Evolutionary conservation across 2,888 invertebrate species (phyloP).

Genomic region (Hipparchia semele): DNA sequence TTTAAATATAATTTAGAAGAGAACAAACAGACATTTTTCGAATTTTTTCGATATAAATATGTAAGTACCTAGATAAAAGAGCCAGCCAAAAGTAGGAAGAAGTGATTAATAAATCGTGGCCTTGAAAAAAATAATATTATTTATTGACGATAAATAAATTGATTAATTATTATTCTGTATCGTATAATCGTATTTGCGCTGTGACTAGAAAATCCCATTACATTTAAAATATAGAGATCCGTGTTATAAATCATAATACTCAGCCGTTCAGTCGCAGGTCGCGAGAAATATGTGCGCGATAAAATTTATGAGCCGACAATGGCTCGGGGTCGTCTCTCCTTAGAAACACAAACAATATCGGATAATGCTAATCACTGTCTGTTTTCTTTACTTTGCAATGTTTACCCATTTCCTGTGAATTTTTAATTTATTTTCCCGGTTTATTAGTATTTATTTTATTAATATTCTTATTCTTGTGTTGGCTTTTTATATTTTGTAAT

Average conservation of each 20-base stretch:
- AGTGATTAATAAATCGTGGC: not conserved
- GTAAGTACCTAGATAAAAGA: no score
- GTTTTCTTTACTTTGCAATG: not conserved
- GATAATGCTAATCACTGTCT: slow-evolving; percentile 21
- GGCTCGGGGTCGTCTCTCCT: slow-evolving; percentile 34
- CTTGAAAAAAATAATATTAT: not conserved
- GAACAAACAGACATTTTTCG: no score
- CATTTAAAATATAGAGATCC: slow-evolving; percentile 37
- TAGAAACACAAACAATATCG: slow-evolving; percentile 20
- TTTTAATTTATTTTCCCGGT: not conserved
- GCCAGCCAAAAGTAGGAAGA: no score
- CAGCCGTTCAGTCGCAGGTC: slow-evolving; percentile 63
- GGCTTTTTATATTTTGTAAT: no score
- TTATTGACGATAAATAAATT: not conserved
- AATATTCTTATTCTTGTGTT: no score
- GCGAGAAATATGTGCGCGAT: slow-evolving; percentile 55
- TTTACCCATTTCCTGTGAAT: not conserved
- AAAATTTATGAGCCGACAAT: slow-evolving; percentile 59
- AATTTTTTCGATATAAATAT: no score
- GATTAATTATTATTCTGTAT: not conserved
- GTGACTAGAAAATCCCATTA: slow-evolving; percentile 13
- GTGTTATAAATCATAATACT: slow-evolving; percentile 55
- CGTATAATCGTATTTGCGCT: not conserved
- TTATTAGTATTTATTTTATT: not conserved
- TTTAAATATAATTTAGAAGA: no score